A percentile compares a stretch with the other conserved stretches of the same genome.
These are phyloP conservation scores for Aleiodes alternator DNA, from an alignment of 2,888 invertebrate genomes.

Conservation along the genomic window DNA sequence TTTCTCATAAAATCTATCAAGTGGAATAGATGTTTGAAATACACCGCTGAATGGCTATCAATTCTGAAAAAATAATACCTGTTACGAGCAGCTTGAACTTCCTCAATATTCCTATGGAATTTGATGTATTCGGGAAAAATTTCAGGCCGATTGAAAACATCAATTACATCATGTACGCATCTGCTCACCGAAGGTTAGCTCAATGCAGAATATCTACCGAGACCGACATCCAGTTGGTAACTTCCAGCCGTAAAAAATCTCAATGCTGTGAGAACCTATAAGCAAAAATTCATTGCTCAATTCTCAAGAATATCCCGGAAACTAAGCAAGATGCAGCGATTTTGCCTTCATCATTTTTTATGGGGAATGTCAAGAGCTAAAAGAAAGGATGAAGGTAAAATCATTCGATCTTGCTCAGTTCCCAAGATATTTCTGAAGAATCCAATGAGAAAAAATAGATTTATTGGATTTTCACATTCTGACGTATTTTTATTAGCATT, in stretches of 20 bases:
- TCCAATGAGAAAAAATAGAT: no score
- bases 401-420: no score
- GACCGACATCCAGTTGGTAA: constrained; percentile 47
- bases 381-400: no score
- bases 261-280: constrained; percentile 44
- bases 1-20: background rate
- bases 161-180: constrained; percentile 33
- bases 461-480: no score
- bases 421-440: no score
- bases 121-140: constrained; percentile 31
- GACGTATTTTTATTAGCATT: no score
- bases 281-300: constrained; percentile 3
- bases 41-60: background rate
- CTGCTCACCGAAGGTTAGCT: constrained; percentile 48
- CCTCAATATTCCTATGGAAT: constrained; percentile 30
- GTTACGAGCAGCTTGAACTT: constrained; percentile 31
- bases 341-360: no score
- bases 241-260: constrained; percentile 50
- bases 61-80: constrained; percentile 29
- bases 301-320: background rate
- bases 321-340: no score
- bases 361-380: no score
- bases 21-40: background rate
- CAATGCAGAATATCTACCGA: constrained; percentile 37
- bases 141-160: constrained; percentile 35